Evolutionary conservation across 2,888 invertebrate species (phyloP).

Genomic region (Phrixothrix hirtus): DNA sequence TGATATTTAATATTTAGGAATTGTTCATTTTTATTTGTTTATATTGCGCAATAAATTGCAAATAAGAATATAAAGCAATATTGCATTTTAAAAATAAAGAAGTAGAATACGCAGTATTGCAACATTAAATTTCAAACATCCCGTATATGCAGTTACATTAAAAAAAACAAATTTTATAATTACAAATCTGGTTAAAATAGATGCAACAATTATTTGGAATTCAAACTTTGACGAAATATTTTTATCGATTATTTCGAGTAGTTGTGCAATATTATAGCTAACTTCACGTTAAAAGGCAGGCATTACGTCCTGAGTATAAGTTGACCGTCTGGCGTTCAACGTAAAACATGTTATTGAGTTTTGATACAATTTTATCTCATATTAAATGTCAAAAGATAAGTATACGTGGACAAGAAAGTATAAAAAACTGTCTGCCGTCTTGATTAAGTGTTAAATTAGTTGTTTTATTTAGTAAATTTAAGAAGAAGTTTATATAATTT

Average conservation of each 20-base stretch:
- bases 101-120: no score
- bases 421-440: constrained; percentile 77
- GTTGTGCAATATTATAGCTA: constrained; percentile 27
- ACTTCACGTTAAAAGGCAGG: constrained; percentile 18
- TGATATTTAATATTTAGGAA: no score
- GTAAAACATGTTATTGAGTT: constrained; percentile 75
- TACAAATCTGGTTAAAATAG: no score
- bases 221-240: no score
- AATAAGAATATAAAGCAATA: no score
- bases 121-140: no score
- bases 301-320: constrained; percentile 36
- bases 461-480: constrained; percentile 63
- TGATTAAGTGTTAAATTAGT: constrained; percentile 70
- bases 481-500: constrained; percentile 46
- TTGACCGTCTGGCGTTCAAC: constrained; percentile 49
- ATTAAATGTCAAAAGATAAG: constrained; percentile 72
- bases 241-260: constrained; percentile 8
- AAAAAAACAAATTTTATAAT: no score
- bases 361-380: constrained; percentile 69
- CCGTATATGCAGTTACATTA: no score
- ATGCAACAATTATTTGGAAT: no score
- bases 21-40: no score
- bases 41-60: no score
- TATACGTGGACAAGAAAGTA: constrained; percentile 72
- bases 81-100: no score